These are phyloP conservation scores for Pituophis catenifer DNA, from an alignment of 2,113 vertebrate genomes.

Conservation along the genomic window DNA sequence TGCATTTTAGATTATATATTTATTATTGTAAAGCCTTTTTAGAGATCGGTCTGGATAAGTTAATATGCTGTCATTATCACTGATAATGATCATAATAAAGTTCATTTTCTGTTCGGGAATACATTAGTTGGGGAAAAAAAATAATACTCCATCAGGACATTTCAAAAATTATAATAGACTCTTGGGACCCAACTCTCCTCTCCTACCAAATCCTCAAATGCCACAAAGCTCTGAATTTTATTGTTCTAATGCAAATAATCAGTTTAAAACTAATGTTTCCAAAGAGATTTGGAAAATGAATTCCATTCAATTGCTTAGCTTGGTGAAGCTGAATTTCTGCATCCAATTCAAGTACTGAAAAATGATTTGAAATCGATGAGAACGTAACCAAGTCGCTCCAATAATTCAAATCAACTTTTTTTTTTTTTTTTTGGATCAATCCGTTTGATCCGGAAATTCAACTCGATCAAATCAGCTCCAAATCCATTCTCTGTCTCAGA, in stretches of 20 bases:
- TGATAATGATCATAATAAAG: not conserved
- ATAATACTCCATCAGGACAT: too few species aligned
- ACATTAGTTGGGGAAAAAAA: not conserved
- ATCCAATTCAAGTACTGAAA: not conserved
- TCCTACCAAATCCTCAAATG: not conserved
- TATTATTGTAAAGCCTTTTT: not conserved
- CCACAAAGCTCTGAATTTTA: not conserved
- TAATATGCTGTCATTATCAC: not conserved
- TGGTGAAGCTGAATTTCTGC: not conserved
- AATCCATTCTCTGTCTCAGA: not conserved
- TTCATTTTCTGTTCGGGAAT: not conserved
- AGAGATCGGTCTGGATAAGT: not conserved
- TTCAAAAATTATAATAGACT: not conserved
- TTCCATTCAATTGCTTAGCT: not conserved
- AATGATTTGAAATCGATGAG: not conserved
- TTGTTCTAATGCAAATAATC: not conserved
- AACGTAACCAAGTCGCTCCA: not conserved
- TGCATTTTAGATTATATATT: not conserved
- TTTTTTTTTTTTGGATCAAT: not conserved
- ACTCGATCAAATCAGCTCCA: not conserved
- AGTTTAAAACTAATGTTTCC: not conserved
- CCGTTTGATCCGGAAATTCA: not conserved
- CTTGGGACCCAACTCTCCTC: not conserved
- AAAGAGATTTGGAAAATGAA: not conserved
- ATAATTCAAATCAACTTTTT: not conserved